These are phyloP conservation scores for Drosophila kikkawai DNA, from an alignment of 1,140 invertebrate genomes.

Conservation along the genomic window DNA sequence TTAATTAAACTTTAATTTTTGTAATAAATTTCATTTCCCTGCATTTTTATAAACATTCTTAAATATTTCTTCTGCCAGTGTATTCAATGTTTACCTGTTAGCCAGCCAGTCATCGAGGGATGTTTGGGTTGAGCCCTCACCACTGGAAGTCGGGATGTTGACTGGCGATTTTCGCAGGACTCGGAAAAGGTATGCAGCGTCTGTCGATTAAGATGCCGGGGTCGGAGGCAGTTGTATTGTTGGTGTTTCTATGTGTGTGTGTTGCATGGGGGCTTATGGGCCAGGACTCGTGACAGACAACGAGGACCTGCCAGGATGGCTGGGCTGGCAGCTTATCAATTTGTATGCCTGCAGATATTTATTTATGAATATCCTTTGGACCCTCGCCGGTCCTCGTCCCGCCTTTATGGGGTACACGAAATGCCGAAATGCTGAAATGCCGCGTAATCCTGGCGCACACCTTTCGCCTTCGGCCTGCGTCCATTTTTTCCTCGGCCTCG, in stretches of 20 bases:
- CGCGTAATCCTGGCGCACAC: conserved; percentile 79
- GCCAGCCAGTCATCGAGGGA: conserved; percentile 44
- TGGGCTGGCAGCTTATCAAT: conserved; percentile 76
- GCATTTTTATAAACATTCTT: too few relatives aligned
- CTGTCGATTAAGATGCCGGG: conserved; percentile 79
- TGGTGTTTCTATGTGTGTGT: conserved; percentile 8
- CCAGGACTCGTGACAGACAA: conserved; percentile 61
- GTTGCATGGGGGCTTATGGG: conserved; percentile 43
- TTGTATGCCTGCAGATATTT: conserved; percentile 82
- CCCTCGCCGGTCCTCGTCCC: conserved; percentile 45
- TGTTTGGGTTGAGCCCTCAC: conserved; percentile 46
- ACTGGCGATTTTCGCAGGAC: conserved; percentile 59
- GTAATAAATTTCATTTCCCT: too few relatives aligned
- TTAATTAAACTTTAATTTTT: not conserved
- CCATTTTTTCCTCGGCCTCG: conserved; percentile 35
- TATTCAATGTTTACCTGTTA: conserved; percentile 65
- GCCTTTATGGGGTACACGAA: conserved; percentile 48
- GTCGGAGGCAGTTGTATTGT: conserved; percentile 13
- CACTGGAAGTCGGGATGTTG: conserved; percentile 32
- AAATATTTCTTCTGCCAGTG: conserved; percentile 11
- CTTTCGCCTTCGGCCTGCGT: conserved; percentile 51
- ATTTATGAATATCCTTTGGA: conserved; percentile 81
- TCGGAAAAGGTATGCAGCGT: conserved; percentile 71
- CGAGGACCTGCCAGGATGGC: conserved; percentile 19
- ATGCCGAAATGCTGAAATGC: conserved; percentile 56